Evolutionary conservation across 2,888 invertebrate genomes (phyloP), one percentile per base, ranked within the genome.

Genomic region (Unio pictorum): DNA sequence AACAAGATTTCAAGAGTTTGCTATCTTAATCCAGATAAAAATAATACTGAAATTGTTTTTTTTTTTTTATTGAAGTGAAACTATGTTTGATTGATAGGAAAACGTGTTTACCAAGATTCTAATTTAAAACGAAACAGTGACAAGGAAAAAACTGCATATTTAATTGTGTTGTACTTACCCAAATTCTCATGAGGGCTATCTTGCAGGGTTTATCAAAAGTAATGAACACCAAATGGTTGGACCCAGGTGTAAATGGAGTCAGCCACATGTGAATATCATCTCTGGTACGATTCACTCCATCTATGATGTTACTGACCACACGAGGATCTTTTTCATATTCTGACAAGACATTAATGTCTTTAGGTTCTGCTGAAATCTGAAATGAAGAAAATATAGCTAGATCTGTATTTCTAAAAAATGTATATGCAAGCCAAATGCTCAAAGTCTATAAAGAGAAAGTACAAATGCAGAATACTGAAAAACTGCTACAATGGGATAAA

Each of bases 231-330:
- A 91, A 91, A 83, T 94, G 92, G 65, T 93, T 92, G 7, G 90
- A 89, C n/a, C 92, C 92, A 4, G 89, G 85, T 4, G 93, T 93
- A 81, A 93, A 94, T 4, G 94, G 93, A 30, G 94, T 92, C 28
- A 94, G 91, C 95, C 95, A 95, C 81, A 94, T 92, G 90, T 95
- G 95, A 58, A 93, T 92, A 89, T 95, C 95, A 86, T 95, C 95
- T 69, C 93, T 92, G 0, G 95, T 95, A 60, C 94, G 91, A 84
- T 94, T 93, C 7, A 93, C 92, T 0, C 94, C 94, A 84, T 95
- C 94, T 30, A 93, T 89, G 34, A 95, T 89, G 89, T 94, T 94
- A 65, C 91, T 91, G 0, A 93, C 92, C 20, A 93, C 91, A 71
- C 93, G 89, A 1, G 93, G 93, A 73, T 94, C 93, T 78, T 92